Evolutionary conservation across 2,888 invertebrate species (phyloP), one percentile per base, ranked within the genome.

Genomic region (Hirtodrosophila alboralis): DNA sequence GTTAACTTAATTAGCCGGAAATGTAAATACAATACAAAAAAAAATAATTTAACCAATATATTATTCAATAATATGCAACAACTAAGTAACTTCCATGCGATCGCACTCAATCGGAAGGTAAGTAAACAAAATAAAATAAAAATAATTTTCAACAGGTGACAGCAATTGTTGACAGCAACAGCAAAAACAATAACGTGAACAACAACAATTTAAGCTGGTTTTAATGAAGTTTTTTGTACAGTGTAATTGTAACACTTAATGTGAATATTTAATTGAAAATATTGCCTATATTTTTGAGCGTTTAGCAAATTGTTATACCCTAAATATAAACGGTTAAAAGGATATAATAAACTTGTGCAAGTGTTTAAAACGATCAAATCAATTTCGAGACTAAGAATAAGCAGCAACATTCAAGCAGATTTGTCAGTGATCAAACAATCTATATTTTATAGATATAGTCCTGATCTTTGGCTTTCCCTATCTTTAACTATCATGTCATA

Each of bases 1-100:
- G 64, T 77, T 52, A 73, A 53, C 58, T 71, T 73, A 77, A 73
- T 76, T 77, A 77, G 77, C 80, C 77, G 77, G 77, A 77, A 79
- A 65, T 76, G 58, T 61, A 57, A 71, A 71, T 75, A 56, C 7
- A 41, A 60, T 56, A 40, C 26, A 37, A n/a, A 52, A 62, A 52
- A 66, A n/a, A n/a, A n/a, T n/a, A n/a, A n/a, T n/a, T n/a, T n/a
- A n/a, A 16, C 13, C 9, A 56, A 60, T 56, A 58, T 40, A 8
- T 36, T 37, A 48, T 47, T 38, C 31, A 60, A 72, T 33, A 41
- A 33, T 49, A 31, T 34, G 44, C 44, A 65, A n/a, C n/a, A n/a
- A n/a, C n/a, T n/a, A n/a, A 71, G 60, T 43, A 49, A 33, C 33
- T 70, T 71, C 13, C 60, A 59, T 37, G 54, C 52, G 33, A 68